These are phyloP conservation scores for Cantharis lateralis DNA, from an alignment of 2,888 invertebrate species.

Conservation along the genomic window DNA sequence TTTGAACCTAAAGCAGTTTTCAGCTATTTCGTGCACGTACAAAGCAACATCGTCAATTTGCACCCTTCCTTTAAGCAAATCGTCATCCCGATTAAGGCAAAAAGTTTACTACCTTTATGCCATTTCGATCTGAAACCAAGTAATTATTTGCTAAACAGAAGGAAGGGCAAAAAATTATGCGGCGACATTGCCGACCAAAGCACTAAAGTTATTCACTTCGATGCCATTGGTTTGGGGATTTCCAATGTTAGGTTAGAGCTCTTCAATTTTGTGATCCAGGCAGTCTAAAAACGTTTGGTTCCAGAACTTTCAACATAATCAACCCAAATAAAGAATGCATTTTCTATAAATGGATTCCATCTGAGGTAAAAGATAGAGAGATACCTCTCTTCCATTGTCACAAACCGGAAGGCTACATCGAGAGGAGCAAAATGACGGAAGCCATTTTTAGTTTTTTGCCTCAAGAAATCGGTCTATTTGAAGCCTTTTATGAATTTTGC, in stretches of 20 bases:
- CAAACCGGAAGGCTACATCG: constrained; percentile 62
- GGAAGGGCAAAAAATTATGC: constrained; percentile 55
- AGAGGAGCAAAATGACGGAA: constrained; percentile 63
- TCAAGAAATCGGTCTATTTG: constrained; percentile 65
- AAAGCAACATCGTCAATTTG: constrained; percentile 61
- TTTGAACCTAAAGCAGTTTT: constrained; percentile 64
- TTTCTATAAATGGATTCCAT: constrained; percentile 47
- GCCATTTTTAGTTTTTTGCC: constrained; percentile 70
- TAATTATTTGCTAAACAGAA: constrained; percentile 63
- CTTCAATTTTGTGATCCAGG: not conserved
- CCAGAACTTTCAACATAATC: constrained; percentile 65
- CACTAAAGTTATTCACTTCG: constrained; percentile 65
- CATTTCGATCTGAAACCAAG: constrained; percentile 72
- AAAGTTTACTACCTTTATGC: constrained; percentile 69
- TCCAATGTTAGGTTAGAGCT: constrained; percentile 12
- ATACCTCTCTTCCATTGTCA: constrained; percentile 64
- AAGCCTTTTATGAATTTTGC: constrained; percentile 69
- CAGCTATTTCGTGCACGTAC: constrained; percentile 60
- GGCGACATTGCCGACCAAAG: constrained; percentile 54
- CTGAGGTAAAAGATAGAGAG: constrained; percentile 33
- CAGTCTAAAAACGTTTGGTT: not conserved
- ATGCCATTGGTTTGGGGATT: constrained; percentile 63
- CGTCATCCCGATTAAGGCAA: constrained; percentile 58
- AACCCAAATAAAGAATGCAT: constrained; percentile 69
- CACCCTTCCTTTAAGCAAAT: constrained; percentile 50